Base-by-base conservation (phyloP, 2,888 invertebrate species). In the Sepioteuthis lessoniana region DNA sequence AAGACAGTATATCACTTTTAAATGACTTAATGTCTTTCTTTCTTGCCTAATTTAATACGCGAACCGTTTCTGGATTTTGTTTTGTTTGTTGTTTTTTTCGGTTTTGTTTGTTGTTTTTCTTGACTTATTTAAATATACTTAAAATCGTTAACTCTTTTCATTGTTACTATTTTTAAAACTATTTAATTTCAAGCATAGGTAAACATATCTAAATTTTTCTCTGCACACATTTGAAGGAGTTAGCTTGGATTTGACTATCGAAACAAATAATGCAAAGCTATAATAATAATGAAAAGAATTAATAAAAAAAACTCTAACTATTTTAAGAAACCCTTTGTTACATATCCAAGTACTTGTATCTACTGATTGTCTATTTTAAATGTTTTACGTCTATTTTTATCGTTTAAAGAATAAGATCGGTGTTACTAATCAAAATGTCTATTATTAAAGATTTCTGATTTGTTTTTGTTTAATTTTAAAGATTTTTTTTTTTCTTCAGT, bases 271-370 rank as follows among this genome's bases (percentile, higher is more conserved):
- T 76, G 35, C 21, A 55, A 35, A 76, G 10, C 76, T 76, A 76
- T 4, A 35, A 76, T 10, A 76, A 13, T 16, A n/a, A 76, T 5
- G 25, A 55, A 13, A 35, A 10, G 16, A 16, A 76, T 16, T n/a
- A 35, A n/a, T 2, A 31, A 13, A 31, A 76, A 76, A 8, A 76
- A 13, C 76, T n/a, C n/a, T 35, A 76, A 76, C 76, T 76, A 76
- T 76, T 76, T 76, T 76, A 76, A 76, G 76, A 76, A 76, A n/a
- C 76, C 76, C 76, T 76, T 76, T 76, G 76, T 76, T 76, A 76
- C n/a, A 76, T n/a, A 76, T 76, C 76, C 76, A 76, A 76, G 31
- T n/a, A 31, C n/a, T 76, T 76, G 76, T 76, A 76, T 76, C 76
- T 76, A 76, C 76, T n/a, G 35, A n/a, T 76, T 76, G 76, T 76